phyloP scores from a whole-genome alignment of 2,888 invertebrate species.

The Drosophila colorata region DNA sequence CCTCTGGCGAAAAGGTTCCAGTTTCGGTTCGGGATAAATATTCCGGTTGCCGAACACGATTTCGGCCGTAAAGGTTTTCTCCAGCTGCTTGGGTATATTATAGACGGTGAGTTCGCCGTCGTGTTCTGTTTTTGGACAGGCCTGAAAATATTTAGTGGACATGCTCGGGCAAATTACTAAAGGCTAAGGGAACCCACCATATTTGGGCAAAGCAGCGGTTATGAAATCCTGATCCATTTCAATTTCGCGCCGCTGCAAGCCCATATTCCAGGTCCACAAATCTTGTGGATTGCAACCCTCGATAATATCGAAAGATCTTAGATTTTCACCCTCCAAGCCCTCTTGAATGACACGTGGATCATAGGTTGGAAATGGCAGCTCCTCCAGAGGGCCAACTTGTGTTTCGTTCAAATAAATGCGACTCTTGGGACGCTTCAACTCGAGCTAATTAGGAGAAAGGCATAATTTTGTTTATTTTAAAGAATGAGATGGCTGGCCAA shows the following conservation, averaged over 20 bases:
- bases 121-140: slow-evolving; percentile 49
- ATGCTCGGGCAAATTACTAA: no score
- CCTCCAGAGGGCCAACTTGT: slow-evolving; percentile 63
- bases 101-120: slow-evolving; percentile 68
- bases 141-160: slow-evolving; percentile 36
- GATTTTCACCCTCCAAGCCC: slow-evolving; percentile 72
- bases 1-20: slow-evolving; percentile 38
- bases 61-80: slow-evolving; percentile 77
- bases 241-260: slow-evolving; percentile 69
- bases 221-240: slow-evolving; percentile 71
- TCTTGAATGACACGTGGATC: slow-evolving; percentile 84
- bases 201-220: slow-evolving; percentile 65
- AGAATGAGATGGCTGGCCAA: no score
- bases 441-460: slow-evolving; percentile 64
- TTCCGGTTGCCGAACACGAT: slow-evolving; percentile 78
- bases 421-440: slow-evolving; percentile 81
- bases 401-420: slow-evolving; percentile 83
- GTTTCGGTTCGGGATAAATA: slow-evolving; percentile 59
- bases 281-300: slow-evolving; percentile 69
- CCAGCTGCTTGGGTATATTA: slow-evolving; percentile 80
- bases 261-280: slow-evolving; percentile 82
- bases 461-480: no score
- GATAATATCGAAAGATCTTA: slow-evolving; percentile 71
- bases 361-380: slow-evolving; percentile 76
- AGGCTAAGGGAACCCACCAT: slow-evolving; percentile 59